Conservation (phyloP, 2,888 invertebrate species). For the Cephalotes varians region DNA sequence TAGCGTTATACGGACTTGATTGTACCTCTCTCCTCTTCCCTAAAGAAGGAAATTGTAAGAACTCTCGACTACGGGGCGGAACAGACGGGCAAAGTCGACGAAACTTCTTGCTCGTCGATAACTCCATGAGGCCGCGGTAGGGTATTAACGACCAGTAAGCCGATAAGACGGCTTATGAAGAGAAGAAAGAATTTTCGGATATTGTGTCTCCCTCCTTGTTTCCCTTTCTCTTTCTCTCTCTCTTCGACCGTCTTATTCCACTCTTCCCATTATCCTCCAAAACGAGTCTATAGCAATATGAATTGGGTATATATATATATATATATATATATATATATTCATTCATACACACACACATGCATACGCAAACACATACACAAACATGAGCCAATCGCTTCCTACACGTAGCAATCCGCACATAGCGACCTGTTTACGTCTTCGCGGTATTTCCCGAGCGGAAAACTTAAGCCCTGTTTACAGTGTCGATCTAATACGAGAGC, state of each 20-base stretch:
- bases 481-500: conserved; percentile 10
- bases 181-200: conserved; percentile 62
- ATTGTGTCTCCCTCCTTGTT: background rate
- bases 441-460: conserved; percentile 62
- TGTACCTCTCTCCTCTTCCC: background rate
- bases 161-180: conserved; percentile 67
- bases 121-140: conserved; percentile 35
- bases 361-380: background rate
- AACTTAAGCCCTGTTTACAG: conserved; percentile 68
- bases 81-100: conserved; percentile 37
- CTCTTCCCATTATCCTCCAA: conserved; percentile 35
- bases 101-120: conserved; percentile 51
- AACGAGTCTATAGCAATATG: conserved; percentile 24
- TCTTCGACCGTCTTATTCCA: conserved; percentile 25
- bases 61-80: conserved; percentile 14
- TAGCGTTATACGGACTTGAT: conserved; percentile 19
- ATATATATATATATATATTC: background rate
- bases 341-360: background rate
- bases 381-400: conserved; percentile 9
- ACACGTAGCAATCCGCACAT: conserved; percentile 45
- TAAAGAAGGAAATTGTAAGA: conserved; percentile 46
- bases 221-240: background rate
- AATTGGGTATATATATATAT: background rate
- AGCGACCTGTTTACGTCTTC: conserved; percentile 71
- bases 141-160: conserved; percentile 68